Conservation (phyloP, 2,888 invertebrate species). For the Pelosia muscerda region DNA sequence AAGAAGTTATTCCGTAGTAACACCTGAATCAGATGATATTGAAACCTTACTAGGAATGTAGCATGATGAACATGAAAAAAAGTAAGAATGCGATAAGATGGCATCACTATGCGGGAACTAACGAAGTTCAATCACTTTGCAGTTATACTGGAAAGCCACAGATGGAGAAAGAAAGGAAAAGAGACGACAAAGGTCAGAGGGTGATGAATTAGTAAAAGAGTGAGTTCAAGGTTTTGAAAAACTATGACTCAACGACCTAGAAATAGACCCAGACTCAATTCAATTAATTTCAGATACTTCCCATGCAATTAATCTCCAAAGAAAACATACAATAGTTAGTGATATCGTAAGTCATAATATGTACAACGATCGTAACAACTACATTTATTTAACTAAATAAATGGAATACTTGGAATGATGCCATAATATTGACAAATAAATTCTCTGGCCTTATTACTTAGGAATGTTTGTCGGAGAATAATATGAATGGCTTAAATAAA, state of each 20-base stretch:
- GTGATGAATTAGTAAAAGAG: neutral
- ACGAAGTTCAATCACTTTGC: too few species aligned
- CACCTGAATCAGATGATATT: too few species aligned
- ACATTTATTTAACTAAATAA: slow-evolving; percentile 50
- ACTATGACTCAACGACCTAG: neutral
- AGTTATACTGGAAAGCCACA: too few species aligned
- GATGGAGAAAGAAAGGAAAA: too few species aligned
- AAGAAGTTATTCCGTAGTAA: too few species aligned
- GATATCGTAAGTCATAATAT: slow-evolving; percentile 30
- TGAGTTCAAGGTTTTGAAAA: neutral
- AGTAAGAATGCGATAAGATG: too few species aligned
- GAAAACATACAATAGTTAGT: slow-evolving; percentile 29
- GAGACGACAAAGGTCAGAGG: too few species aligned
- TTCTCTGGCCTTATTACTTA: slow-evolving; percentile 47
- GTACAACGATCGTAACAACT: slow-evolving; percentile 31
- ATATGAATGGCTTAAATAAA: slow-evolving; percentile 44
- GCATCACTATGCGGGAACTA: too few species aligned
- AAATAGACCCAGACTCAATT: slow-evolving; percentile 1
- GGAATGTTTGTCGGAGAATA: slow-evolving; percentile 43
- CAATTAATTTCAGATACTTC: slow-evolving; percentile 22
- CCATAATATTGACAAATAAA: slow-evolving; percentile 65
- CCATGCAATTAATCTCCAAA: slow-evolving; percentile 27
- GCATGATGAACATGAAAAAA: too few species aligned
- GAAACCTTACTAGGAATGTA: too few species aligned
- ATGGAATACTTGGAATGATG: slow-evolving; percentile 64